phyloP scores from a whole-genome alignment of 2,888 invertebrate genomes.

The Thereva nobilitata region DNA sequence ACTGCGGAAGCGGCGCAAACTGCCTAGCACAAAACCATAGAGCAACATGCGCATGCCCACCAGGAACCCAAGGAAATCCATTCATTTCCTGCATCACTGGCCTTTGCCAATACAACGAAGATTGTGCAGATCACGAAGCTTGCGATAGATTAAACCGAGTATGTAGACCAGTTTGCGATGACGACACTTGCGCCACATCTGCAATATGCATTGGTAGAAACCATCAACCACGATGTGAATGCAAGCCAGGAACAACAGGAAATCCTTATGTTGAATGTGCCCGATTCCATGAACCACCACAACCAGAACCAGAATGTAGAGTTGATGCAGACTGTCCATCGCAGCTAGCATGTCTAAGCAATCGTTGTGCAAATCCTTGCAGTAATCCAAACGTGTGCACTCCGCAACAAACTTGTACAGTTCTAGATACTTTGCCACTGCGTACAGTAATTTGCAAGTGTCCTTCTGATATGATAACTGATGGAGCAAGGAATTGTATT shows the following conservation, averaged over 20 bases:
- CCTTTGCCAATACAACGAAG: constrained; percentile 85
- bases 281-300: constrained; percentile 57
- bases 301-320: constrained; percentile 66
- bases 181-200: constrained; percentile 77
- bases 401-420: constrained; percentile 76
- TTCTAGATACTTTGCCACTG: constrained; percentile 76
- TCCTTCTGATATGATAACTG: constrained; percentile 77
- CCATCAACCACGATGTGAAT: constrained; percentile 79
- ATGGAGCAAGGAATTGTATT: constrained; percentile 73
- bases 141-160: constrained; percentile 83
- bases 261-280: constrained; percentile 76
- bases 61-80: constrained; percentile 84
- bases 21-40: constrained; percentile 76
- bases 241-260: constrained; percentile 74
- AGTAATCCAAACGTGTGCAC: constrained; percentile 72
- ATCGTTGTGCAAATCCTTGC: constrained; percentile 79
- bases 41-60: constrained; percentile 80
- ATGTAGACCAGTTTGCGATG: constrained; percentile 80
- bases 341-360: constrained; percentile 75
- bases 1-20: constrained; percentile 79
- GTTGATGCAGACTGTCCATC: constrained; percentile 77
- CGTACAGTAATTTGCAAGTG: constrained; percentile 87
- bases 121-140: constrained; percentile 81
- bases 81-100: constrained; percentile 79
- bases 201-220: constrained; percentile 75